Conservation (phyloP, 1,140 invertebrate species). For the Prorops nasuta region DNA sequence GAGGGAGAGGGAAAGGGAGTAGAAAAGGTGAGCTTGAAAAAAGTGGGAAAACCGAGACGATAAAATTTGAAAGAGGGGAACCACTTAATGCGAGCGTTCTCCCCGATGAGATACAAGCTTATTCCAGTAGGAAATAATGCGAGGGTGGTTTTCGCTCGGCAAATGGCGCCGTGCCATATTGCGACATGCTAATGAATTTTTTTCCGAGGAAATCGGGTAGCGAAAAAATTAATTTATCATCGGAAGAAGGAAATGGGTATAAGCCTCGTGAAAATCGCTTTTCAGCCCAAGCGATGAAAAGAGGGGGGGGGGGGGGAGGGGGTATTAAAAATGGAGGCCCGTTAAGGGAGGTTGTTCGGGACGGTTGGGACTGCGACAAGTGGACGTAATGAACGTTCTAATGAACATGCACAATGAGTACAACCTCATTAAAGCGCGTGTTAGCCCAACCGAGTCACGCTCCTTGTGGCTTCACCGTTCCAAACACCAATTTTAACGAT, state of each 20-base stretch:
- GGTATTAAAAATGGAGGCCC: slow-evolving; percentile 45
- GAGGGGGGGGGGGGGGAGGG: slow-evolving; percentile 8
- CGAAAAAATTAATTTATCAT: slow-evolving; percentile 34
- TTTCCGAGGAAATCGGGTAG: slow-evolving; percentile 15
- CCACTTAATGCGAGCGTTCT: no score
- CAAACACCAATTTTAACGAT: slow-evolving; percentile 9
- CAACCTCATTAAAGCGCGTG: slow-evolving; percentile 32
- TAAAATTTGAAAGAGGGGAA: neutral
- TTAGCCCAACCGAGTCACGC: slow-evolving; percentile 13
- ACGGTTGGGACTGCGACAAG: slow-evolving; percentile 22
- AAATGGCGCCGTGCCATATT: slow-evolving; percentile 20
- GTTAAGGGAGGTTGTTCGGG: slow-evolving; percentile 12
- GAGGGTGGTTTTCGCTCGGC: slow-evolving; percentile 5
- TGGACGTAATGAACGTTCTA: slow-evolving; percentile 38
- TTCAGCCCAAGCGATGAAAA: slow-evolving; percentile 10
- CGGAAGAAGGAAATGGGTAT: slow-evolving; percentile 9
- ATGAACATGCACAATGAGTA: slow-evolving; percentile 29
- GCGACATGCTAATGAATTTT: slow-evolving; percentile 44
- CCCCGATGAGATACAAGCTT: no score
- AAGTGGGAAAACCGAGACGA: neutral
- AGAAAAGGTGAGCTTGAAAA: no score
- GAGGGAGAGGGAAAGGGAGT: no score
- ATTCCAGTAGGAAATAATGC: no score
- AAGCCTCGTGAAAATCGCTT: slow-evolving; percentile 6
- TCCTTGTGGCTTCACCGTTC: slow-evolving; percentile 16